Conservation (phyloP, 2,797 vertebrate species). For the Pseudopleuronectes americanus region DNA sequence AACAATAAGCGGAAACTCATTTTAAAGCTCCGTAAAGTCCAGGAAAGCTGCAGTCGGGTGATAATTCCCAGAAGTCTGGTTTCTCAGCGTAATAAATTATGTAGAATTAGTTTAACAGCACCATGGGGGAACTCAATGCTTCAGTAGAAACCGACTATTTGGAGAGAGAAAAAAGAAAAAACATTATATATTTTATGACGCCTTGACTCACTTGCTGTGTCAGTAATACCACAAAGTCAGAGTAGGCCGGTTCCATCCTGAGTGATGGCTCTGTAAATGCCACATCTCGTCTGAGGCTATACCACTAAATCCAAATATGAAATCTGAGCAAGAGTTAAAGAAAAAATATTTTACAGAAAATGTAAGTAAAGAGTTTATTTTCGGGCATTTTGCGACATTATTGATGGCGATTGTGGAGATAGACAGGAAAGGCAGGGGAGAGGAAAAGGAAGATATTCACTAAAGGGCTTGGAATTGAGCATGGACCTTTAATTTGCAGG, state of each 20-base stretch:
- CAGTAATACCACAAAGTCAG: not conserved
- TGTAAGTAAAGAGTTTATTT: not conserved
- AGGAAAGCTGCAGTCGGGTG: not conserved
- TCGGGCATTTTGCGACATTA: not conserved
- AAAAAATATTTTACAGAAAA: not conserved
- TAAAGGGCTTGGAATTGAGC: not conserved
- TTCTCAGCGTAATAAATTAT: too few relatives aligned
- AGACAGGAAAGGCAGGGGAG: not conserved
- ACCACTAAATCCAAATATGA: not conserved
- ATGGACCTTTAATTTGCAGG: too few relatives aligned
- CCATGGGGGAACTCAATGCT: not conserved
- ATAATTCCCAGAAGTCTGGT: too few relatives aligned
- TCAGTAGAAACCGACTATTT: not conserved
- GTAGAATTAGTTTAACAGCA: too few relatives aligned
- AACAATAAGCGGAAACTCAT: not conserved
- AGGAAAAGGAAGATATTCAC: not conserved
- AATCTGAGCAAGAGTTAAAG: not conserved
- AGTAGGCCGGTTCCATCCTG: not conserved
- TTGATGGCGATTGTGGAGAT: not conserved
- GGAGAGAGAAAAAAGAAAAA: not conserved
- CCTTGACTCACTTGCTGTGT: not conserved
- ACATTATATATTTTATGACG: too few relatives aligned
- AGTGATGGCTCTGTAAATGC: not conserved
- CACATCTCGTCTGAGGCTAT: not conserved
- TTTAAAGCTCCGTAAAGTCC: not conserved